These are phyloP conservation scores for Protobothrops mucrosquamatus DNA, from an alignment of 2,113 vertebrate species.

Conservation along the genomic window DNA sequence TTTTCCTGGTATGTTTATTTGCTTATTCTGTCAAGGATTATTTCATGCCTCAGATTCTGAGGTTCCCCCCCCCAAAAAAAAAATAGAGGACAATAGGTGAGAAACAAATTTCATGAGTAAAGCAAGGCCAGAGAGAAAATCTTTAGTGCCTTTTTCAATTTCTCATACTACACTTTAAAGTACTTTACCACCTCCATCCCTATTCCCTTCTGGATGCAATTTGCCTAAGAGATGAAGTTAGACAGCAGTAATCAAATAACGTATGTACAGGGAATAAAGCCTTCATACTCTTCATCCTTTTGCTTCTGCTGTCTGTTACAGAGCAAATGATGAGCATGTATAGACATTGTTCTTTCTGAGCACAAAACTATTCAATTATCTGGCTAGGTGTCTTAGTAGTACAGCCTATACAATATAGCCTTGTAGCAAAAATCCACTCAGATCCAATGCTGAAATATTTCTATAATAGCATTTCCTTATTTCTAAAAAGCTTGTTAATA, in stretches of 20 bases:
- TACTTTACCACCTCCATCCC: not conserved
- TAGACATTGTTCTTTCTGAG: not conserved
- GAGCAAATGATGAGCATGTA: not conserved
- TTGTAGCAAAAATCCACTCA: not conserved
- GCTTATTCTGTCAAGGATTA: not conserved
- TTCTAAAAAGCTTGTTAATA: slow-evolving; percentile 1
- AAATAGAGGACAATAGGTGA: not conserved
- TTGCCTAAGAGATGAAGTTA: not conserved
- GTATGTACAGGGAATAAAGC: not conserved
- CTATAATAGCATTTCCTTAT: not conserved
- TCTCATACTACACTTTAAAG: not conserved
- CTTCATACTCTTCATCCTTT: not conserved
- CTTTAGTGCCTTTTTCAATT: not conserved
- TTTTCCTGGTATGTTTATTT: not conserved
- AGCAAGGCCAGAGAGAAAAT: not conserved
- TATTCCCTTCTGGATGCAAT: not conserved
- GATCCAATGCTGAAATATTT: not conserved
- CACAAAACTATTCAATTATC: not conserved
- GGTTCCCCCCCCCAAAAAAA: not conserved
- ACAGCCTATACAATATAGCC: not conserved
- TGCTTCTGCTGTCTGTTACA: not conserved
- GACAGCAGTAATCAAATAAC: not conserved
- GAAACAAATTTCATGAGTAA: not conserved
- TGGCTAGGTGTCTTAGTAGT: not conserved
- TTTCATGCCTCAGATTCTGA: not conserved